Evolutionary conservation across 2,888 invertebrate species (phyloP).

Genomic region (Nasonovia ribisnigri): DNA sequence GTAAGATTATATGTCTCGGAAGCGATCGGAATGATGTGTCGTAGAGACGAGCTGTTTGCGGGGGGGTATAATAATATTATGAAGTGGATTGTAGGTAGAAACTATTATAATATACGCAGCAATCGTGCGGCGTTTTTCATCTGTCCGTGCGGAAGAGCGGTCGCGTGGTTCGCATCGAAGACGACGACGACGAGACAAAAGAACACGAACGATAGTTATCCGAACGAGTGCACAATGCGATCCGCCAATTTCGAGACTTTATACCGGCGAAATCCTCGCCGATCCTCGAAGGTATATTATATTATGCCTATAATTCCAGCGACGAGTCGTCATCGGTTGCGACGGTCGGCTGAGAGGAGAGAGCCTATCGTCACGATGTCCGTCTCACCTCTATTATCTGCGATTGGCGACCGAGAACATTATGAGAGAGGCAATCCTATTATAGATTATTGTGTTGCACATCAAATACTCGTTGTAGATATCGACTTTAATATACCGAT

Average conservation of each 20-base stretch:
- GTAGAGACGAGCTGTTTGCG: not conserved
- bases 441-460: not conserved
- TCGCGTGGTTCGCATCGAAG: not conserved
- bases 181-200: not conserved
- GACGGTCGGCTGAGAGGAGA: no score
- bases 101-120: not conserved
- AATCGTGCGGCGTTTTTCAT: slow-evolving; percentile 17
- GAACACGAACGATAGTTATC: not conserved
- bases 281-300: not conserved
- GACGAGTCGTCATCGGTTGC: not conserved
- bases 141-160: not conserved
- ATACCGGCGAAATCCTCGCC: not conserved
- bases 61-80: not conserved
- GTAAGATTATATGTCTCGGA: not conserved
- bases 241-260: not conserved
- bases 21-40: not conserved
- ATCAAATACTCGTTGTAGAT: not conserved
- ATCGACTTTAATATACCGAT: no score
- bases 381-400: no score
- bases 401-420: not conserved
- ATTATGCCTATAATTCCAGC: no score
- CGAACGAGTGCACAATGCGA: slow-evolving; percentile 27
- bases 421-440: not conserved
- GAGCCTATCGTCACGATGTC: not conserved
- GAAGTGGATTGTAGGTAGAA: not conserved